Conservation (phyloP, 1,140 invertebrate genomes). For the Drosophila tani region DNA sequence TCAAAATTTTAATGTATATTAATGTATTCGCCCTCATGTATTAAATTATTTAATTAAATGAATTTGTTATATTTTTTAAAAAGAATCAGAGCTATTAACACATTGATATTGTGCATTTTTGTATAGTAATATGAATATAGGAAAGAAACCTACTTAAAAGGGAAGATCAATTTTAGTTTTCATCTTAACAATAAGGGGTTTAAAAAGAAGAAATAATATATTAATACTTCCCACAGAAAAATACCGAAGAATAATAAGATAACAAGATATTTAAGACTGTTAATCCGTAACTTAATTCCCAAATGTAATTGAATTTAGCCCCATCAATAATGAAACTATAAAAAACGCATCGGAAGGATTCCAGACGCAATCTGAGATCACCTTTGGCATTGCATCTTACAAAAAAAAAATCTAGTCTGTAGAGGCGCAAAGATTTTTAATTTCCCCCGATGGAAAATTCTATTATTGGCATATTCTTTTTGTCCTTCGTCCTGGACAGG, state of each 20-base stretch:
- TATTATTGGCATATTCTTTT: constrained; percentile 70
- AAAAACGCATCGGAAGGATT: constrained; percentile 15
- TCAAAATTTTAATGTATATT: too few relatives aligned
- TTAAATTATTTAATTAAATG: too few relatives aligned
- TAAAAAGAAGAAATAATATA: too few relatives aligned
- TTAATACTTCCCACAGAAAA: neutral
- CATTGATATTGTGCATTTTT: too few relatives aligned
- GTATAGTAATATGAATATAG: too few relatives aligned
- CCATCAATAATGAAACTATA: neutral
- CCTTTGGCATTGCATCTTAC: neutral
- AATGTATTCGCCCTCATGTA: too few relatives aligned
- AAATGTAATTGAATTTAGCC: neutral
- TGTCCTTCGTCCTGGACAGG: constrained; percentile 50
- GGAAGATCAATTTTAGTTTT: too few relatives aligned
- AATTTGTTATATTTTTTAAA: too few relatives aligned
- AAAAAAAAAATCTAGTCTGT: neutral
- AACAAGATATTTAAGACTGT: neutral
- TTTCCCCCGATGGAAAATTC: constrained; percentile 61
- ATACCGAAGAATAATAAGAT: neutral
- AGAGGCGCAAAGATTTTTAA: constrained; percentile 26
- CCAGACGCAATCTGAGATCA: constrained; percentile 17
- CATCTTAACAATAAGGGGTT: too few relatives aligned
- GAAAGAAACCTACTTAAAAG: too few relatives aligned
- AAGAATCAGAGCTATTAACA: too few relatives aligned
- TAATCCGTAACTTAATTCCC: neutral